A percentile compares a stretch with the other conserved stretches of the same genome.
Evolutionary conservation across 2,888 invertebrate genomes (phyloP).

Genomic region (Parnassius glacialis): DNA sequence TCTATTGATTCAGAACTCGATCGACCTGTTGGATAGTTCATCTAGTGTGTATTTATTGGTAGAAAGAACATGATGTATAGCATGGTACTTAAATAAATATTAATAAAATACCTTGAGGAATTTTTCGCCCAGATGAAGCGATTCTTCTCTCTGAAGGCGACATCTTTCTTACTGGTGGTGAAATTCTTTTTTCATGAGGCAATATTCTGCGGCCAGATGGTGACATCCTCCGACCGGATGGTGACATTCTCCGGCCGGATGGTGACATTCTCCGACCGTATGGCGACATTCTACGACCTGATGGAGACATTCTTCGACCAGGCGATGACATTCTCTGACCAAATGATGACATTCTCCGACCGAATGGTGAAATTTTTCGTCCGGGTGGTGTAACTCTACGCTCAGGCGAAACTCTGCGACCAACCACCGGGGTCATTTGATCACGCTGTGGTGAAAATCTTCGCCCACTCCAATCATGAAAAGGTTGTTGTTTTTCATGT

Average conservation of each 20-base stretch:
- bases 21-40: too few relatives aligned
- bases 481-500: constrained; percentile 8
- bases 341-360: constrained; percentile 33
- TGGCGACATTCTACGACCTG: constrained; percentile 21
- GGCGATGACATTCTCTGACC: constrained; percentile 31
- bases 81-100: too few relatives aligned
- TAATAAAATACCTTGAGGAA: constrained; percentile 31
- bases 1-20: too few relatives aligned
- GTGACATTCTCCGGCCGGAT: constrained; percentile 29
- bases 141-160: constrained; percentile 13
- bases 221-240: constrained; percentile 30
- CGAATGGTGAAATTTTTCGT: constrained; percentile 34
- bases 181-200: constrained; percentile 33
- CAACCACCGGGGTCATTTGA: neutral
- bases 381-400: constrained; percentile 34
- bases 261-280: constrained; percentile 25
- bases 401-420: constrained; percentile 24
- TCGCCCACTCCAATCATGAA: neutral
- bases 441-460: constrained; percentile 16
- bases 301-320: constrained; percentile 28
- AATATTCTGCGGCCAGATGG: constrained; percentile 32
- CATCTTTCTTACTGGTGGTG: constrained; percentile 28
- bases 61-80: too few relatives aligned
- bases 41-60: too few relatives aligned
- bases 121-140: constrained; percentile 36